Conservation (phyloP, 1,140 invertebrate species). For the Oryzaephilus surinamensis region DNA sequence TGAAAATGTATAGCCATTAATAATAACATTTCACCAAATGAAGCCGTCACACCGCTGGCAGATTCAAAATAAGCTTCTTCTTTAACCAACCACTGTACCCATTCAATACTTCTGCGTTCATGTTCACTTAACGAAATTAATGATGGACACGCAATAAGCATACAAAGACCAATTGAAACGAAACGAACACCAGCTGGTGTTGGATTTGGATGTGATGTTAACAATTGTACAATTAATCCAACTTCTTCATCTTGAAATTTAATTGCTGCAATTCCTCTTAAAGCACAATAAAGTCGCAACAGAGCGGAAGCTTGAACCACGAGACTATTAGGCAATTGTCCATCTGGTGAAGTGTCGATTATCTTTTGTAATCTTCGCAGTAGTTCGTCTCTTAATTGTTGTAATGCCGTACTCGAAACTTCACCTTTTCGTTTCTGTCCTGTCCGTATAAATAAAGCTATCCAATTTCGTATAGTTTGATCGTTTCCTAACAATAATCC, state of each 20-base stretch:
- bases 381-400: slow-evolving; percentile 68
- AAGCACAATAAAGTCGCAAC: slow-evolving; percentile 78
- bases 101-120: slow-evolving; percentile 84
- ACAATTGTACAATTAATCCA: slow-evolving; percentile 64
- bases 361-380: slow-evolving; percentile 57
- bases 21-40: slow-evolving; percentile 93
- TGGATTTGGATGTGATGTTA: slow-evolving; percentile 83
- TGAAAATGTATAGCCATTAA: slow-evolving; percentile 96
- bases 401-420: slow-evolving; percentile 54
- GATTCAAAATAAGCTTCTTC: slow-evolving; percentile 80
- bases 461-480: slow-evolving; percentile 78
- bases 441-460: slow-evolving; percentile 80
- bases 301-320: slow-evolving; percentile 74
- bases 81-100: slow-evolving; percentile 82
- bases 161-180: slow-evolving; percentile 86
- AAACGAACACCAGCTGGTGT: slow-evolving; percentile 84
- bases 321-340: slow-evolving; percentile 50
- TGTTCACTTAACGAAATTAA: slow-evolving; percentile 66
- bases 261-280: slow-evolving; percentile 83
- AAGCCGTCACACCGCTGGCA: slow-evolving; percentile 66
- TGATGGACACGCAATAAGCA: slow-evolving; percentile 89
- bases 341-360: slow-evolving; percentile 42
- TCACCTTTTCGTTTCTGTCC: slow-evolving; percentile 84
- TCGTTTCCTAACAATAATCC: slow-evolving; percentile 85
- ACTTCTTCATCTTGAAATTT: slow-evolving; percentile 94